phyloP scores from a whole-genome alignment of 1,140 invertebrate species.

The Drosophila novamexicana region DNA sequence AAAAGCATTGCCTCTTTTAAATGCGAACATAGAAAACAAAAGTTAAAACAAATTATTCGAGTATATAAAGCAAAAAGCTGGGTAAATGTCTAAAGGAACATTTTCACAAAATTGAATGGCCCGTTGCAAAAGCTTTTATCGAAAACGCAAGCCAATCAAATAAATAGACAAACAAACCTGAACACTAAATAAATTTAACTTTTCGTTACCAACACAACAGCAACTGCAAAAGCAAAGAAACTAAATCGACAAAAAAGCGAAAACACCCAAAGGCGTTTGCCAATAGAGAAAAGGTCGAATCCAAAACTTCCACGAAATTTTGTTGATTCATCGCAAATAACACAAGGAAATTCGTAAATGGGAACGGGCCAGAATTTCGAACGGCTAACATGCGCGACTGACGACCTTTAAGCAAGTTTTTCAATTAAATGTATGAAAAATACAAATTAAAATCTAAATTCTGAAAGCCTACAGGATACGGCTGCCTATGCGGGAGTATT shows the following conservation, averaged over 20 bases:
- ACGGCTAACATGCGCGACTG: conserved; percentile 9
- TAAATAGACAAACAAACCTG: conserved; percentile 65
- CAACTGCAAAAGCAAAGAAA: conserved; percentile 21
- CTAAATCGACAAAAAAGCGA: conserved; percentile 23
- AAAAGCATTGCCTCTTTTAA: neutral
- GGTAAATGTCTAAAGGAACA: conserved; percentile 19
- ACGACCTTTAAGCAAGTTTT: conserved; percentile 48
- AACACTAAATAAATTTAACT: conserved; percentile 60
- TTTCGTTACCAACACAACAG: conserved; percentile 15
- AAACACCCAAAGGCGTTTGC: conserved; percentile 21
- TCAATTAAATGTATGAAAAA: conserved; percentile 60
- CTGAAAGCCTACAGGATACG: conserved; percentile 1
- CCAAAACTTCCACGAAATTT: neutral
- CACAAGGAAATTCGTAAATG: conserved; percentile 17
- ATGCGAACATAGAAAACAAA: neutral
- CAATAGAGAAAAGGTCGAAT: conserved; percentile 22
- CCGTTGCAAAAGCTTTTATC: conserved; percentile 51
- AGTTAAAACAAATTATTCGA: neutral
- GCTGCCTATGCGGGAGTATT: neutral
- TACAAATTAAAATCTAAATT: conserved; percentile 6
- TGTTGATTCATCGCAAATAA: conserved; percentile 44
- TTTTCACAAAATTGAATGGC: conserved; percentile 48
- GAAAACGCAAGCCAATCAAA: conserved; percentile 58
- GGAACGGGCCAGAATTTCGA: neutral
- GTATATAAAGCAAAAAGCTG: conserved; percentile 1